Percentiles rank a stretch among this genome's conserved stretches.
phyloP scores from a whole-genome alignment of 2,888 invertebrate species.

The Drosophila tripunctata region DNA sequence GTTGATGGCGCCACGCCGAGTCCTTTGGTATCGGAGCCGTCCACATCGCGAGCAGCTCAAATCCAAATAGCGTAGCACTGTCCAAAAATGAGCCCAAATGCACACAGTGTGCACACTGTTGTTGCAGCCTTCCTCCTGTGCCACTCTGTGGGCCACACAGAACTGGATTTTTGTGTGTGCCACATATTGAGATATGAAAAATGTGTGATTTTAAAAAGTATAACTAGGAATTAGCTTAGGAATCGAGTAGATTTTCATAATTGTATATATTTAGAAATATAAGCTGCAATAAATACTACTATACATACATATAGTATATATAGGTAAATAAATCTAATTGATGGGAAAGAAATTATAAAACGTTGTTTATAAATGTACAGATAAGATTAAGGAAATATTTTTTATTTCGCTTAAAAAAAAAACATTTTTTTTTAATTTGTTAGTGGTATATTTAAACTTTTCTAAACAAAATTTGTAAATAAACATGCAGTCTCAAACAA shows the following conservation, averaged over 20 bases:
- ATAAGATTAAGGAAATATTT: too few relatives aligned
- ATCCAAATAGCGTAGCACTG: constrained; percentile 30
- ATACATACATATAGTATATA: too few relatives aligned
- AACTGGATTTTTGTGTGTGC: constrained; percentile 49
- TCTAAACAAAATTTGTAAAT: too few relatives aligned
- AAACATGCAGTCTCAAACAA: too few relatives aligned
- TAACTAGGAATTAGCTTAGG: constrained; percentile 42
- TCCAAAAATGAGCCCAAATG: constrained; percentile 16
- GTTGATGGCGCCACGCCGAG: constrained; percentile 9
- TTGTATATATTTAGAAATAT: constrained; percentile 64
- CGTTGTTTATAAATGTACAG: too few relatives aligned
- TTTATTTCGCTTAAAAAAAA: too few relatives aligned
- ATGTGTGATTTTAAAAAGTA: constrained; percentile 67
- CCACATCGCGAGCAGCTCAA: constrained; percentile 70
- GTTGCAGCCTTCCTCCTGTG: constrained; percentile 45
- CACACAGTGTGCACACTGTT: constrained; percentile 19
- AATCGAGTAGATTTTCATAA: constrained; percentile 47
- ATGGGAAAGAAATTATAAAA: too few relatives aligned
- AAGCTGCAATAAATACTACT: constrained; percentile 56
- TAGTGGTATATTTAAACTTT: too few relatives aligned
- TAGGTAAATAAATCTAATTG: constrained; percentile 21
- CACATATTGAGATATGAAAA: constrained; percentile 53
- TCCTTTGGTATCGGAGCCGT: constrained; percentile 52
- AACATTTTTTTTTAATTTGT: too few relatives aligned
- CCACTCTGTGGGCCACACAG: constrained; percentile 61